phyloP scores from a whole-genome alignment of 2,888 invertebrate genomes.

The Caenorhabditis doughertyi region DNA sequence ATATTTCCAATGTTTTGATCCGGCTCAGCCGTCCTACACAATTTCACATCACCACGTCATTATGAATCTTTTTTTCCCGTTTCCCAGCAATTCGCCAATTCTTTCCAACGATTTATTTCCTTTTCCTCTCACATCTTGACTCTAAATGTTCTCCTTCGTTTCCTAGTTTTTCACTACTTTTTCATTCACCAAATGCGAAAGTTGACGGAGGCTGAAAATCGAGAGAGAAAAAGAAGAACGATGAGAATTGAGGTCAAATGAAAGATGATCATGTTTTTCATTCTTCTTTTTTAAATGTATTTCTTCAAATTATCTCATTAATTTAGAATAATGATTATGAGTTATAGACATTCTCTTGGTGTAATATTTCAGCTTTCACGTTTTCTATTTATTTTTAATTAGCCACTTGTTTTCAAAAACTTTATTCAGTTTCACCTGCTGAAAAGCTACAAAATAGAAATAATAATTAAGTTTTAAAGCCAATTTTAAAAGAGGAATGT shows the following conservation, averaged over 20 bases:
- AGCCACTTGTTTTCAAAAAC: slow-evolving; percentile 2
- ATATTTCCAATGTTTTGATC: neutral
- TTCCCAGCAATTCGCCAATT: slow-evolving; percentile 44
- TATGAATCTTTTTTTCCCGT: slow-evolving; percentile 8
- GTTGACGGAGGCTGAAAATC: neutral
- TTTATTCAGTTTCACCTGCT: slow-evolving; percentile 28
- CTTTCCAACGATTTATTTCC: slow-evolving; percentile 43
- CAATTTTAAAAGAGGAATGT: neutral
- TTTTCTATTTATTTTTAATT: neutral
- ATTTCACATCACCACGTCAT: slow-evolving; percentile 25
- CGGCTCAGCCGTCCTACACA: neutral
- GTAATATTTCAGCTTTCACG: neutral
- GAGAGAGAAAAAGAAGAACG: slow-evolving; percentile 1
- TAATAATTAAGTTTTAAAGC: slow-evolving; percentile 20
- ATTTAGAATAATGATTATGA: slow-evolving; percentile 3
- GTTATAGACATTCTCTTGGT: neutral
- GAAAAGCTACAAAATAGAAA: neutral
- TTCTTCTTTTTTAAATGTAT: slow-evolving; percentile 5
- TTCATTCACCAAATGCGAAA: slow-evolving; percentile 47
- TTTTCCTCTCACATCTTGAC: slow-evolving; percentile 7
- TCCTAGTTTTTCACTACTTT: slow-evolving; percentile 39
- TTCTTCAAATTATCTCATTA: neutral
- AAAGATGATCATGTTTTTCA: slow-evolving; percentile 53
- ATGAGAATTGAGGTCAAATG: slow-evolving; percentile 31
- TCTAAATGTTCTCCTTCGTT: slow-evolving; percentile 8